A percentile compares a stretch with the other conserved stretches of the same genome.
These are phyloP conservation scores for Coenobita brevimanus DNA, from an alignment of 1,140 invertebrate genomes.

Conservation along the genomic window DNA sequence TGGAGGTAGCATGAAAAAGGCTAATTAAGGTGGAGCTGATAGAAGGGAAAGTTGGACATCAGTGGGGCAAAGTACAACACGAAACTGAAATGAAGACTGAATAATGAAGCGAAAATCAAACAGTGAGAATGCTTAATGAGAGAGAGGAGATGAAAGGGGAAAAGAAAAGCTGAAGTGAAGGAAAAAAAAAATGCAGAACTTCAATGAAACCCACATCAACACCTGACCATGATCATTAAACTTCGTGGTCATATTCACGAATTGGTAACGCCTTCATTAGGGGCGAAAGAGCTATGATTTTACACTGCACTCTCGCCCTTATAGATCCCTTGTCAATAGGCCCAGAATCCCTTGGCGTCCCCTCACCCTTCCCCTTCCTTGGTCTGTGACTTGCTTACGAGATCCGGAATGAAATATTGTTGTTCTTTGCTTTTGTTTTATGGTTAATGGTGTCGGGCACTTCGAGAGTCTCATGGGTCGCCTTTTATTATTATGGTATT, in stretches of 20 bases:
- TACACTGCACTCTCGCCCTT: no score
- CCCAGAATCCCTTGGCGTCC: no score
- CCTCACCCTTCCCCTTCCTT: no score
- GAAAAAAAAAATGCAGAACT: not conserved
- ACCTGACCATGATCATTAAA: not conserved
- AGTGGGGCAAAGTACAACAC: no score
- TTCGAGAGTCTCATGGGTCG: no score
- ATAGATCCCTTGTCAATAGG: no score
- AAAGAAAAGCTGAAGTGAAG: no score
- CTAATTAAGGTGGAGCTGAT: no score
- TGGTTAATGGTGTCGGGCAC: not conserved
- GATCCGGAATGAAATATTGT: not conserved
- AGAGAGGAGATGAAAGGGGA: constrained; percentile 1
- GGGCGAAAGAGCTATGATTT: not conserved
- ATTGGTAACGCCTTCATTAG: not conserved
- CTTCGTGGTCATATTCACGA: not conserved
- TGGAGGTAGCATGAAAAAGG: not conserved
- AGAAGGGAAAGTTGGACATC: no score
- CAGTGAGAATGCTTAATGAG: constrained; percentile 14
- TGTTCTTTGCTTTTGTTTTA: constrained; percentile 6
- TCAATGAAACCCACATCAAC: constrained; percentile 1
- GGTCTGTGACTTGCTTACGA: no score
- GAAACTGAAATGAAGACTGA: no score
- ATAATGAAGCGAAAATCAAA: not conserved
- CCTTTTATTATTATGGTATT: no score